Percentiles rank a stretch among this genome's conserved stretches.
These are phyloP conservation scores for Pogonomyrmex californicus DNA, from an alignment of 1,140 invertebrate species.

Conservation along the genomic window DNA sequence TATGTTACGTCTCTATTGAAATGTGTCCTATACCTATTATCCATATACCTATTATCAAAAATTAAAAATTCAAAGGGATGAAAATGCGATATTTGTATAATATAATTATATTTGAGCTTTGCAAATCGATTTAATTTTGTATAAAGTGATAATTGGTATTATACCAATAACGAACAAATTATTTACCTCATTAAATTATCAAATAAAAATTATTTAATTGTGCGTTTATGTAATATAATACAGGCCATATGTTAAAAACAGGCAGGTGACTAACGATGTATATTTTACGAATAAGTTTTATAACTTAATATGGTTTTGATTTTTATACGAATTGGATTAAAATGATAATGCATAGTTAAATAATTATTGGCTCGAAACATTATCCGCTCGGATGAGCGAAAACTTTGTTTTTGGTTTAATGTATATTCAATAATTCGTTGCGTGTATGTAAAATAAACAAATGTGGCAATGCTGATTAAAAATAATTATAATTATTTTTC, in stretches of 20 bases:
- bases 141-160: constrained; percentile 50
- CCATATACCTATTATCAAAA: constrained; percentile 17
- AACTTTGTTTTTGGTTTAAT: constrained; percentile 38
- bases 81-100: constrained; percentile 52
- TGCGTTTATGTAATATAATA: not conserved
- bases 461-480: not conserved
- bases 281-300: constrained; percentile 5
- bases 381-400: constrained; percentile 39
- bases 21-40: not conserved
- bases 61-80: constrained; percentile 57
- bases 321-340: constrained; percentile 16
- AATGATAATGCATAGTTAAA: constrained; percentile 13
- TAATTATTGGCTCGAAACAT: constrained; percentile 29
- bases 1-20: constrained; percentile 29
- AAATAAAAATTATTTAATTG: constrained; percentile 36
- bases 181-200: constrained; percentile 40
- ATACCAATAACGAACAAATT: constrained; percentile 37
- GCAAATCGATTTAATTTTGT: constrained; percentile 54
- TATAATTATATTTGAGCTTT: constrained; percentile 42
- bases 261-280: not conserved
- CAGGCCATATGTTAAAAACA: not conserved
- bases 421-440: constrained; percentile 8
- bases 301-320: not conserved
- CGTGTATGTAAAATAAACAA: not conserved
- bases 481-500: not conserved